phyloP scores from a whole-genome alignment of 2,888 invertebrate genomes.

The Gisinianus flammeolus region DNA sequence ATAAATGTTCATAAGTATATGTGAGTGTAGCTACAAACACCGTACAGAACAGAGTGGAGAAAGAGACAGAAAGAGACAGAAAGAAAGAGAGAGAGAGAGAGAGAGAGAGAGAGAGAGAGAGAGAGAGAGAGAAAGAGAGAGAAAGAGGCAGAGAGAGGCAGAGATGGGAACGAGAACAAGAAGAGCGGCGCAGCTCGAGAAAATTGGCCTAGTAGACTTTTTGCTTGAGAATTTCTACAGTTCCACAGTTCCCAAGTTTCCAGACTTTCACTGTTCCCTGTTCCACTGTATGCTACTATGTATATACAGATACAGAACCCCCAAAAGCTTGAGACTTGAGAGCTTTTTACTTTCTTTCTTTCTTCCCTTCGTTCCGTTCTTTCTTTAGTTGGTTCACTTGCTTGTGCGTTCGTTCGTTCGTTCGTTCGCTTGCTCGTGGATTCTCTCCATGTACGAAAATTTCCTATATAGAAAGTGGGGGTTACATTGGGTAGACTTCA shows the following conservation, averaged over 20 bases:
- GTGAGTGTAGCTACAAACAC: too few relatives aligned
- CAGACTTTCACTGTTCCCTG: not conserved
- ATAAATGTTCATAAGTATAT: too few relatives aligned
- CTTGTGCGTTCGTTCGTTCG: not conserved
- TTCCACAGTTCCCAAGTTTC: not conserved
- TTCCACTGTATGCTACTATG: not conserved
- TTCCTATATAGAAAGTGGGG: not conserved
- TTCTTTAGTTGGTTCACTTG: not conserved
- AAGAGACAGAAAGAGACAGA: not conserved
- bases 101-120: not conserved
- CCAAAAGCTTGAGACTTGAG: not conserved
- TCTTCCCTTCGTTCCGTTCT: not conserved
- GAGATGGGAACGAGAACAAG: constrained; percentile 12
- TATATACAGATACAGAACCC: too few relatives aligned
- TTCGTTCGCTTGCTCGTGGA: too few relatives aligned
- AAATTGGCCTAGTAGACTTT: not conserved
- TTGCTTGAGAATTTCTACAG: not conserved
- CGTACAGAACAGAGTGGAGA: not conserved
- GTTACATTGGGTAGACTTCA: not conserved
- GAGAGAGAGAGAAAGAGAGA: constrained; percentile 7
- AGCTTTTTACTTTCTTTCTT: not conserved
- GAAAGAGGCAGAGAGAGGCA: not conserved
- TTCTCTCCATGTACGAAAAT: not conserved
- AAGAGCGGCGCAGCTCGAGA: constrained; percentile 23
- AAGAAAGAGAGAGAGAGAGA: not conserved